Evolutionary conservation across 2,113 vertebrate genomes (phyloP).

Genomic region (Phaethon lepturus): DNA sequence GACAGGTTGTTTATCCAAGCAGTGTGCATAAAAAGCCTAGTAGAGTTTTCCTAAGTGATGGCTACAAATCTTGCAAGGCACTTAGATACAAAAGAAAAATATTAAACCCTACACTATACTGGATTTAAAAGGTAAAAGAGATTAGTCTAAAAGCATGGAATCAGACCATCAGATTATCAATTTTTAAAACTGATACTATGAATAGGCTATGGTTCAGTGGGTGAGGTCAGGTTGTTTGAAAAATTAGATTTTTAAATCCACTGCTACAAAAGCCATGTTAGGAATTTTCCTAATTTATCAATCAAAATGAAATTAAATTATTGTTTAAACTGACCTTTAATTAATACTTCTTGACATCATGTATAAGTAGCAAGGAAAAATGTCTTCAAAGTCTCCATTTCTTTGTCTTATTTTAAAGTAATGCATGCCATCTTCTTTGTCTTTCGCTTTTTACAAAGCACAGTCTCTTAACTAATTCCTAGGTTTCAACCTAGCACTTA

Average conservation of each 20-base stretch:
- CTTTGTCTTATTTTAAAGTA: background rate
- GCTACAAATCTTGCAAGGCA: background rate
- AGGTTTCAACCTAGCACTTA: background rate
- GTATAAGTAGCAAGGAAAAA: background rate
- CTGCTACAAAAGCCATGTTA: background rate
- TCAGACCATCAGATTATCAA: background rate
- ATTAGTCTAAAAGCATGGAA: background rate
- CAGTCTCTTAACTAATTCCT: background rate
- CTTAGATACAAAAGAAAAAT: background rate
- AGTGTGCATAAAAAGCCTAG: background rate
- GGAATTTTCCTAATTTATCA: background rate
- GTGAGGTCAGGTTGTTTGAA: background rate
- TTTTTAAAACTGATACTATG: background rate
- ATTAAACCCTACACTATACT: background rate
- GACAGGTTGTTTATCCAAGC: background rate
- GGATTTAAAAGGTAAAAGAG: background rate
- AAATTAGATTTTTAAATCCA: slow-evolving; percentile 13
- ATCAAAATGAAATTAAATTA: background rate
- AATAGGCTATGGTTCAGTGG: background rate
- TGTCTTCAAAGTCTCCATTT: background rate
- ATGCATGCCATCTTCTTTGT: background rate
- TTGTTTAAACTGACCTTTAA: background rate
- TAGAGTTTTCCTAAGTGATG: background rate
- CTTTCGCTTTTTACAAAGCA: background rate
- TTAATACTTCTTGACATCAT: background rate